Conservation (phyloP, 2,888 invertebrate species). For the Drosophila vallismaia region DNA sequence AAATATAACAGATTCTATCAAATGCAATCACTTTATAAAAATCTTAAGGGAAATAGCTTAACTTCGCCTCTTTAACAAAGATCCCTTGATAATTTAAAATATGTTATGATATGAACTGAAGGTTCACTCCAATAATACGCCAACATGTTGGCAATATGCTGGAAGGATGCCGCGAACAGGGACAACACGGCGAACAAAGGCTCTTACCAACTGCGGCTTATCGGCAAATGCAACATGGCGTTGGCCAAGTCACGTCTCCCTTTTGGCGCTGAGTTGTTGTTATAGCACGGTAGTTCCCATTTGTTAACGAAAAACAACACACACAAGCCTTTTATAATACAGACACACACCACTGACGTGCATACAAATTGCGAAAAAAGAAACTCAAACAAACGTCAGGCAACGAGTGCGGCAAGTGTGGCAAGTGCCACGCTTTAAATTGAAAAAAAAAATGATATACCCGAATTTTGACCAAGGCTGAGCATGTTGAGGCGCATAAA, state of each 20-base stretch:
- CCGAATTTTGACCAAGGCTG: constrained; percentile 19
- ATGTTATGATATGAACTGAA: neutral
- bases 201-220: constrained; percentile 39
- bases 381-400: constrained; percentile 9
- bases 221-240: constrained; percentile 50
- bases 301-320: constrained; percentile 36
- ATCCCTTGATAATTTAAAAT: neutral
- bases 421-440: constrained; percentile 33
- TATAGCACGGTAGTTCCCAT: constrained; percentile 23
- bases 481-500: constrained; percentile 6
- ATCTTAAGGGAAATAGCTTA: no score
- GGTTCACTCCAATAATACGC: neutral
- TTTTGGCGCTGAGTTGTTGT: constrained; percentile 12
- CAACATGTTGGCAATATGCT: constrained; percentile 21
- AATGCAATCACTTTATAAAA: no score
- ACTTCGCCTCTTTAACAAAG: no score
- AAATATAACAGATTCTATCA: no score
- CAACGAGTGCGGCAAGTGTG: constrained; percentile 1
- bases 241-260: constrained; percentile 43
- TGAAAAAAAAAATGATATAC: constrained; percentile 39
- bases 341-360: constrained; percentile 25
- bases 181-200: constrained; percentile 33
- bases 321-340: constrained; percentile 34
- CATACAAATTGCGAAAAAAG: constrained; percentile 34
- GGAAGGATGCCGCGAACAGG: constrained; percentile 38